Percentiles rank a stretch among this genome's conserved stretches.
Conservation (phyloP, 2,888 invertebrate species). For the Pegoplata infirma region DNA sequence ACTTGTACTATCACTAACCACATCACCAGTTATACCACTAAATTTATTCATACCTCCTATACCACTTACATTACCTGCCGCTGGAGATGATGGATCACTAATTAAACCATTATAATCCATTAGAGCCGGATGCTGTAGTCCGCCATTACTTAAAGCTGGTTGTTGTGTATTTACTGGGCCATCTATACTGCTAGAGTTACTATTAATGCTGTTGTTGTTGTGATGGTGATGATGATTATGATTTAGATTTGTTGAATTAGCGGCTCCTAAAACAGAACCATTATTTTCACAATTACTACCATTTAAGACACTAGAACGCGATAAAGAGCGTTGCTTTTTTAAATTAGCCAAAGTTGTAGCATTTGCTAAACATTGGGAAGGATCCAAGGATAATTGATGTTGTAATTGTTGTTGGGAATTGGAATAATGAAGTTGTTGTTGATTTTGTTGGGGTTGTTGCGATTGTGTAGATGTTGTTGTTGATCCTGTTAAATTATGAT, state of each 20-base stretch:
- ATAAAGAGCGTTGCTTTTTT: conserved; percentile 94
- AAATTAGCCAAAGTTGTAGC: conserved; percentile 91
- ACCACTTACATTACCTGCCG: conserved; percentile 53
- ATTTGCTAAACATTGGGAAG: conserved; percentile 68
- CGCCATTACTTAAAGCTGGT: conserved; percentile 73
- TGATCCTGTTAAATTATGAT: conserved; percentile 64
- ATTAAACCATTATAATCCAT: conserved; percentile 76
- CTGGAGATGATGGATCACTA: conserved; percentile 61
- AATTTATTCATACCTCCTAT: conserved; percentile 78
- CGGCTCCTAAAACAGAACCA: conserved; percentile 78
- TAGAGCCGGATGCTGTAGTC: conserved; percentile 74
- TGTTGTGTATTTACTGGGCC: conserved; percentile 68
- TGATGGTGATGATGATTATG: conserved; percentile 62
- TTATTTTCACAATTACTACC: conserved; percentile 77
- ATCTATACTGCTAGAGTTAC: conserved; percentile 11
- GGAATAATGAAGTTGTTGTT: conserved; percentile 35
- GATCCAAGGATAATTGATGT: conserved; percentile 34
- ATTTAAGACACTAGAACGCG: conserved; percentile 80
- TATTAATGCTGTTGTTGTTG: conserved; percentile 35
- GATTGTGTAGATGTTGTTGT: conserved; percentile 64
- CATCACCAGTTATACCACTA: conserved; percentile 88
- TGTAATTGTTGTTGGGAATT: conserved; percentile 60
- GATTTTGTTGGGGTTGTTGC: conserved; percentile 65
- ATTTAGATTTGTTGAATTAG: conserved; percentile 64
- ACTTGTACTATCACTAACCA: conserved; percentile 84